phyloP scores from a whole-genome alignment of 92 coral and sea anemone species.

The Paragorgia papillata region DNA sequence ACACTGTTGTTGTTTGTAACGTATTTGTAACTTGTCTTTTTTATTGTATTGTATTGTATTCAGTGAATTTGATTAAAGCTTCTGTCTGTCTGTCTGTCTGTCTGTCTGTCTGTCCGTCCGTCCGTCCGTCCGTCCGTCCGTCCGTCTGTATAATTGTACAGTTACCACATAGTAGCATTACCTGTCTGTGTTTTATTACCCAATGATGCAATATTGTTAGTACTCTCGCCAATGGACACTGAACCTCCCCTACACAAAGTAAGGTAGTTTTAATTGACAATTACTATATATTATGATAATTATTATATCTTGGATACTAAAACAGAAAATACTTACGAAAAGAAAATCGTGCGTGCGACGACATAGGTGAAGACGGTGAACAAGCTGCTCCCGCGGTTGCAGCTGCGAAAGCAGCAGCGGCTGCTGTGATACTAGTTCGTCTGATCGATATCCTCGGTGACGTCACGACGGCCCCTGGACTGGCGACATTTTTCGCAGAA shows the following conservation, averaged over 20 bases:
- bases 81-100: too few relatives aligned
- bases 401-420: slow-evolving; percentile 99
- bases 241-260: slow-evolving; percentile 11
- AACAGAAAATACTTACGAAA: slow-evolving; percentile 73
- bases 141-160: not conserved
- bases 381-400: slow-evolving; percentile 99
- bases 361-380: slow-evolving; percentile 59
- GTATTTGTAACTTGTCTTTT: too few relatives aligned
- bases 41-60: too few relatives aligned
- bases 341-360: slow-evolving; percentile 65
- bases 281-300: too few relatives aligned
- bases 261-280: not conserved
- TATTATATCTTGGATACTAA: too few relatives aligned
- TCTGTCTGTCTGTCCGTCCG: too few relatives aligned
- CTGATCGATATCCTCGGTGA: slow-evolving; percentile 88
- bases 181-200: slow-evolving; percentile 96
- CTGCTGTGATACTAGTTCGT: slow-evolving; percentile 92
- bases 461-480: slow-evolving; percentile 98
- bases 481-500: slow-evolving; percentile 59
- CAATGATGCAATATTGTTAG: slow-evolving; percentile 89
- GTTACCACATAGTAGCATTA: too few relatives aligned
- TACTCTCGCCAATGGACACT: slow-evolving; percentile 63
- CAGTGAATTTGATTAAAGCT: too few relatives aligned
- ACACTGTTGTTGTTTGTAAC: too few relatives aligned
- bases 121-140: not conserved